Percentiles rank a stretch among this genome's conserved stretches.
These are phyloP conservation scores for Struthio camelus DNA, from an alignment of 2,113 vertebrate genomes.

Conservation along the genomic window DNA sequence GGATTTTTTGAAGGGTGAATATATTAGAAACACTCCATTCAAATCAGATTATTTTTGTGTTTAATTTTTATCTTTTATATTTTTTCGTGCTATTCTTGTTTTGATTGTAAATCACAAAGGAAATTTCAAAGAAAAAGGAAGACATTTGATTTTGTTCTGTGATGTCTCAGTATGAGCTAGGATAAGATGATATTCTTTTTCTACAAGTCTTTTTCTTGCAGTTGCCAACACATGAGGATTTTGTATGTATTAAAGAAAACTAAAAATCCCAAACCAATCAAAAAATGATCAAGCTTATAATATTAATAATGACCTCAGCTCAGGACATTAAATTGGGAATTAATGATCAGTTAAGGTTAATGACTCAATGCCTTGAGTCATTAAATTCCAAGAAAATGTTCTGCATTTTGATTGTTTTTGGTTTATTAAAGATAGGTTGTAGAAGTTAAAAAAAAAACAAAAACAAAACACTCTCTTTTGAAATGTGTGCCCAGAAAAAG, in stretches of 20 bases:
- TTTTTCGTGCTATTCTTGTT: conserved; percentile 55
- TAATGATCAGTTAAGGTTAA: conserved; percentile 76
- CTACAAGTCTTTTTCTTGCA: background rate
- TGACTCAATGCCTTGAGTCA: conserved; percentile 59
- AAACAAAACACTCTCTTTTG: background rate
- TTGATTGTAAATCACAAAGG: conserved; percentile 43
- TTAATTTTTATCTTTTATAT: conserved; percentile 41
- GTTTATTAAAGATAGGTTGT: conserved; percentile 54
- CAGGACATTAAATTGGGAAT: conserved; percentile 68
- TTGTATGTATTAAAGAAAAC: conserved; percentile 21
- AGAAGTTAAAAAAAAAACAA: background rate
- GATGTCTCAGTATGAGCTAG: background rate
- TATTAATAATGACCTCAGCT: conserved; percentile 72
- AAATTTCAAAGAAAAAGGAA: background rate
- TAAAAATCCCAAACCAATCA: conserved; percentile 27
- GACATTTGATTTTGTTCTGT: background rate
- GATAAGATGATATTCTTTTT: background rate
- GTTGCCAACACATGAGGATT: background rate
- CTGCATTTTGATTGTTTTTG: conserved; percentile 54
- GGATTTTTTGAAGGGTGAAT: conserved; percentile 18
- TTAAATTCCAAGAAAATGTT: conserved; percentile 66
- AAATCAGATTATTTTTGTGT: background rate
- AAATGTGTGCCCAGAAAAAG: background rate
- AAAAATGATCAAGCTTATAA: conserved; percentile 60
- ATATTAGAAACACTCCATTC: conserved; percentile 50